Conservation (phyloP, 2,113 vertebrate species). For the Camelus bactrianus region DNA sequence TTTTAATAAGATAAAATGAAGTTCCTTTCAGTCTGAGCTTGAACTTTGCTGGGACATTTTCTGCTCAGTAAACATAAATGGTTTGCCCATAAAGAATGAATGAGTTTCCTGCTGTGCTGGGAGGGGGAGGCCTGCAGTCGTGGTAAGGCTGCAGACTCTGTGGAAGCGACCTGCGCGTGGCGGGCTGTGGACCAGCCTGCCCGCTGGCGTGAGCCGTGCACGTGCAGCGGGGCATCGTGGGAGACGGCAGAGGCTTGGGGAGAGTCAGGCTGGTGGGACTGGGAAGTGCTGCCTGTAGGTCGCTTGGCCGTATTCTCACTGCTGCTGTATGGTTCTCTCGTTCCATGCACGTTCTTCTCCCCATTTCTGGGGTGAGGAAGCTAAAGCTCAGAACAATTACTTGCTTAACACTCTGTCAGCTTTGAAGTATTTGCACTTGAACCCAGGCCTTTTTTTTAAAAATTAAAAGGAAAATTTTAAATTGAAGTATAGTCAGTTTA, state of each 20-base stretch:
- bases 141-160: fast-evolving
- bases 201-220: fast-evolving
- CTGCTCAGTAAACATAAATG: not conserved
- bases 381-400: not conserved
- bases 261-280: fast-evolving
- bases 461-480: too few species aligned
- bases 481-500: too few species aligned
- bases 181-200: fast-evolving
- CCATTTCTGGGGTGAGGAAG: not conserved
- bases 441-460: not conserved
- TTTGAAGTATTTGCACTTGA: not conserved
- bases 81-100: not conserved
- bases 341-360: fast-evolving
- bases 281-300: fast-evolving
- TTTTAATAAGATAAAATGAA: slow-evolving; percentile 57
- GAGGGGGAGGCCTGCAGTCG: not conserved
- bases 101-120: not conserved
- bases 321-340: fast-evolving
- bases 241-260: fast-evolving
- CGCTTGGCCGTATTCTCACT: fast-evolving
- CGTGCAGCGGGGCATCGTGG: fast-evolving
- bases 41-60: slow-evolving; percentile 55
- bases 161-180: not conserved
- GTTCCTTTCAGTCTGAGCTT: not conserved
- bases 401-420: not conserved